Evolutionary conservation across 2,888 invertebrate genomes (phyloP).

Genomic region (Criorhina ranunculi): DNA sequence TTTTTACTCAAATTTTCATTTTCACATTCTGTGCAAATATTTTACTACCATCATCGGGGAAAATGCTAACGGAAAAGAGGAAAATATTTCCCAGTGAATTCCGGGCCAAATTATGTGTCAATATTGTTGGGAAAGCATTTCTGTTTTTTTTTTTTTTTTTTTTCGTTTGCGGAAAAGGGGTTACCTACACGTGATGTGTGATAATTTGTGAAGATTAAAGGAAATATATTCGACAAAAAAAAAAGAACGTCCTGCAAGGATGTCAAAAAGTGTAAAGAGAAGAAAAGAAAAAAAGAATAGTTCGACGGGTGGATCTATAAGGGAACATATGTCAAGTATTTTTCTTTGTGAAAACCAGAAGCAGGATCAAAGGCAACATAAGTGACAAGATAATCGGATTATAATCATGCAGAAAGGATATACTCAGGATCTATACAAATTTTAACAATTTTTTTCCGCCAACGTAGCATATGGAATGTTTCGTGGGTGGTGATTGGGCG

Average conservation of each 20-base stretch:
- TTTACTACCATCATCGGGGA: constrained; percentile 29
- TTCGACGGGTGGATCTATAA: constrained; percentile 23
- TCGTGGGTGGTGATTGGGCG: background rate
- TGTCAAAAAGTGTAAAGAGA: constrained; percentile 46
- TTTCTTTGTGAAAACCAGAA: constrained; percentile 24
- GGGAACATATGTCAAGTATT: constrained; percentile 58
- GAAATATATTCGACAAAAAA: constrained; percentile 33
- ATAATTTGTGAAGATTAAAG: constrained; percentile 72
- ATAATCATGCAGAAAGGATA: constrained; percentile 71
- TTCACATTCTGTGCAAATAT: constrained; percentile 49
- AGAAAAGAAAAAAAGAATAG: constrained; percentile 14
- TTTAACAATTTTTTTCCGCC: background rate
- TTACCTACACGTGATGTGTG: constrained; percentile 63
- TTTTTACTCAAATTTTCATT: constrained; percentile 32
- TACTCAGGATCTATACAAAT: constrained; percentile 56
- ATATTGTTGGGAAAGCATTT: constrained; percentile 57
- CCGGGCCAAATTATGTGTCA: constrained; percentile 60
- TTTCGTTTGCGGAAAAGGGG: constrained; percentile 14
- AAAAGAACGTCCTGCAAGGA: constrained; percentile 22
- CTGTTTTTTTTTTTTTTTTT: constrained; percentile 1
- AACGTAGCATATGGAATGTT: constrained; percentile 29
- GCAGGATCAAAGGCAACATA: constrained; percentile 66
- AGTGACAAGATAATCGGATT: constrained; percentile 75
- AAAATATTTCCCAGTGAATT: constrained; percentile 36
- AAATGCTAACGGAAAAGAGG: constrained; percentile 1